These are phyloP conservation scores for Orchesella cincta DNA, from an alignment of 1,140 invertebrate species.

Conservation along the genomic window DNA sequence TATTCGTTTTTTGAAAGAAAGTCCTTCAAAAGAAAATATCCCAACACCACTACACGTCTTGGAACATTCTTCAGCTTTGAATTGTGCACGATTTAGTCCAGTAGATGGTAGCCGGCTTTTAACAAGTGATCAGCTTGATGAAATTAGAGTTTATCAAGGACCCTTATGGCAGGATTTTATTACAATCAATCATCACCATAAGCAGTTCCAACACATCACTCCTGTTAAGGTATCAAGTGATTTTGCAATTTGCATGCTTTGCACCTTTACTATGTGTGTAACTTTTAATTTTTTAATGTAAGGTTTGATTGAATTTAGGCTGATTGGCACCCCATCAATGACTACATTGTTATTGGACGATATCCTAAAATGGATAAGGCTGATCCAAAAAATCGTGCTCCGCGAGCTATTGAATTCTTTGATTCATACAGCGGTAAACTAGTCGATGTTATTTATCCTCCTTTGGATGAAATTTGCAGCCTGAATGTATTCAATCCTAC, in stretches of 20 bases:
- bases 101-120: constrained; percentile 39
- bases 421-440: constrained; percentile 42
- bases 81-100: constrained; percentile 43
- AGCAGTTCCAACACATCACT: constrained; percentile 50
- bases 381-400: no score
- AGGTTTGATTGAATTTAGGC: constrained; percentile 29
- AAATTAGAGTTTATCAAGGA: constrained; percentile 46
- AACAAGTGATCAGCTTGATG: constrained; percentile 46
- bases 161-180: constrained; percentile 34
- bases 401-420: constrained; percentile 44
- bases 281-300: not conserved
- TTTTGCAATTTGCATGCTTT: no score
- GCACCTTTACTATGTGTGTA: no score
- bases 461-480: constrained; percentile 38
- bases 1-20: constrained; percentile 38
- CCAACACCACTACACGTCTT: constrained; percentile 19
- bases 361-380: constrained; percentile 30
- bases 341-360: constrained; percentile 43
- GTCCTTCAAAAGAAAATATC: not conserved
- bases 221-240: constrained; percentile 44
- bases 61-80: constrained; percentile 32
- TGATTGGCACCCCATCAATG: constrained; percentile 46
- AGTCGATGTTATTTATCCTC: constrained; percentile 31
- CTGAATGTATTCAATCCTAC: constrained; percentile 41
- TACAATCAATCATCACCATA: constrained; percentile 43